Evolutionary conservation across 2,113 vertebrate genomes (phyloP), one percentile per base, ranked within the genome.

Genomic region (Gymnobelideus leadbeateri): DNA sequence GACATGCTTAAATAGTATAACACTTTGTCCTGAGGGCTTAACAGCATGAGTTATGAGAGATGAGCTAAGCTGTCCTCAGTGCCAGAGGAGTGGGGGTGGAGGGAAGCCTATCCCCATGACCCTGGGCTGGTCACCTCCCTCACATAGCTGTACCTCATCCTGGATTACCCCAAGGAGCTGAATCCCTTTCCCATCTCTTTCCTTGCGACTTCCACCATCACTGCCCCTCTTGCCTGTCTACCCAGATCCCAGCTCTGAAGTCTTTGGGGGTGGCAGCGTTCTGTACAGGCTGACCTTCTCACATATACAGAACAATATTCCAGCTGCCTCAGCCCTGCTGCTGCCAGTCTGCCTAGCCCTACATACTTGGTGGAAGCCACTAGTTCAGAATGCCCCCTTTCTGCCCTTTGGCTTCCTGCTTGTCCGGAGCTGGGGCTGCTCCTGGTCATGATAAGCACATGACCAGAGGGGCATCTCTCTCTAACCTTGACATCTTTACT

Each of bases 241-340:
- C 25, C 25, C 25, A 28, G 47, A 25, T 90, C 47, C 49, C 68
- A 84, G 68, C n/a, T 51, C 28, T 50, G 28, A 51, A 11, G 24
- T 90, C 49, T 51, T 14, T 90, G 47, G 49, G 89, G 49, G 89
- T 90, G 25, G 46, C 47, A 90, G 47, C 89, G 11, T 31, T 84
- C 68, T 84, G 37, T 8, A 31, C 89, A 90, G 89, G 89, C 89
- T 90, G 89, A 90, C 89, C 89, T 90, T 90, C 89, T 90, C 89
- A 90, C 47, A 90, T 49, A 90, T 26, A 90, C 68, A 77, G 68
- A 50, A 16, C 46, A 28, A 90, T 47, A 26, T 90, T 90, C 50
- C 46, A 50, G 49, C 24, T 90, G 68, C n/a, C 46, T 90, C 89
- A 90, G 46, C 89, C 47, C 47, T 90, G 28, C 47, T 31, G 46